These are phyloP conservation scores for Anguilla marmorata DNA, from an alignment of 2,797 vertebrate genomes.

Conservation along the genomic window DNA sequence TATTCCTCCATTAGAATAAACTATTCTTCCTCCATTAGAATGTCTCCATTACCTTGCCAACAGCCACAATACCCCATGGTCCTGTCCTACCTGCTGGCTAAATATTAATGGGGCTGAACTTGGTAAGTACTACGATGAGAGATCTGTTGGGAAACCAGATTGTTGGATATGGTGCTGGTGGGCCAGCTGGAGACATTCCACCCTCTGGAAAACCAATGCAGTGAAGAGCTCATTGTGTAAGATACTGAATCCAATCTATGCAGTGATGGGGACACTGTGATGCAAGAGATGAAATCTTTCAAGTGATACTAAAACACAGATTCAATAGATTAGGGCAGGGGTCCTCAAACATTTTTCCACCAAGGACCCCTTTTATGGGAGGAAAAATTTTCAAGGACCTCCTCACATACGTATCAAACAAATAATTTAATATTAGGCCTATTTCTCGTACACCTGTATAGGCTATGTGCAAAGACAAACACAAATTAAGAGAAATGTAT, in stretches of 20 bases:
- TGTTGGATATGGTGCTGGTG: not conserved
- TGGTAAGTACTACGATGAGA: not conserved
- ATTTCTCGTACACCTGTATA: too few species aligned
- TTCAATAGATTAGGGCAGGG: too few species aligned
- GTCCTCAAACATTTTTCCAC: too few species aligned
- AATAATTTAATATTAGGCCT: too few species aligned
- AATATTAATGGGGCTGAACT: not conserved
- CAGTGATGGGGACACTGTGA: not conserved
- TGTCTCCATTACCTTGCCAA: not conserved
- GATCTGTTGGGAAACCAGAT: not conserved
- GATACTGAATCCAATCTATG: not conserved
- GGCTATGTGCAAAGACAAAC: too few species aligned
- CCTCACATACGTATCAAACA: too few species aligned
- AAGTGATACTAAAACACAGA: not conserved
- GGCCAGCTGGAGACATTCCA: not conserved
- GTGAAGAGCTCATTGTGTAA: not conserved
- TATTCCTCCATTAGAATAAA: not conserved
- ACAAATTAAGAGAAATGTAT: too few species aligned
- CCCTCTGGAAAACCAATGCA: not conserved
- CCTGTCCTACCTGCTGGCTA: not conserved
- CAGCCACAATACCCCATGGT: not conserved
- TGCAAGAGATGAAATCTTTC: not conserved
- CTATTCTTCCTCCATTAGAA: not conserved
- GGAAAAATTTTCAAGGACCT: too few species aligned
- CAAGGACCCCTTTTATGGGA: too few species aligned